Conservation (phyloP, 2,113 vertebrate species). For the Aviceda subcristata region DNA sequence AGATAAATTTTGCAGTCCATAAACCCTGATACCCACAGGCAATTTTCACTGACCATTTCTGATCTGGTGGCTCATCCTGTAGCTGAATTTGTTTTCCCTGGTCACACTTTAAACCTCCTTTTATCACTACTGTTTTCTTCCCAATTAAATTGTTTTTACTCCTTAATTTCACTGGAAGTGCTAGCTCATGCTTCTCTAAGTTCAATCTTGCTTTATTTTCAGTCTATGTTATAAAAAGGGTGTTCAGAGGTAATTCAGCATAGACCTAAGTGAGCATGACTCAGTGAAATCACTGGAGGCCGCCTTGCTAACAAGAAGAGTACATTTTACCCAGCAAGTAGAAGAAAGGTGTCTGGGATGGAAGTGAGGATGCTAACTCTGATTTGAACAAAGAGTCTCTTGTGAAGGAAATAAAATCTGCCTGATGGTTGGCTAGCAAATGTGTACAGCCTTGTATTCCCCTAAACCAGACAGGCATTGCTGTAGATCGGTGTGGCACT, state of each 20-base stretch:
- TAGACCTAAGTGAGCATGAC: neutral
- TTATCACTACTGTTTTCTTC: neutral
- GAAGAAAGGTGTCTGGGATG: neutral
- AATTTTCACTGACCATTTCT: neutral
- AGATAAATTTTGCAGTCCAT: neutral
- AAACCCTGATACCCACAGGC: neutral
- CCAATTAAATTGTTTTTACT: neutral
- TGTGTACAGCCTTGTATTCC: neutral
- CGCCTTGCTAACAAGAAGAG: neutral
- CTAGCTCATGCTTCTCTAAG: neutral
- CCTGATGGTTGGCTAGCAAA: neutral
- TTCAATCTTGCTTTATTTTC: neutral
- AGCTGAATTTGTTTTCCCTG: neutral
- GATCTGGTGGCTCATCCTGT: neutral
- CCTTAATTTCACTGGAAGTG: neutral
- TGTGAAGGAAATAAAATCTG: neutral
- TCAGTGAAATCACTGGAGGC: neutral
- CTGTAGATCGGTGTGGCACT: neutral
- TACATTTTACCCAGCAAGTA: neutral
- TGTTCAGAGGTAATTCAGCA: neutral
- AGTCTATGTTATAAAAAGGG: rapidly evolving
- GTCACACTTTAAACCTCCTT: neutral
- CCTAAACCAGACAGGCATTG: neutral
- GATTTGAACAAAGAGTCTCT: neutral
- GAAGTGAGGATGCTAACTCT: neutral